Evolutionary conservation across 2,113 vertebrate species (phyloP).

Genomic region (Tyrannus savana): DNA sequence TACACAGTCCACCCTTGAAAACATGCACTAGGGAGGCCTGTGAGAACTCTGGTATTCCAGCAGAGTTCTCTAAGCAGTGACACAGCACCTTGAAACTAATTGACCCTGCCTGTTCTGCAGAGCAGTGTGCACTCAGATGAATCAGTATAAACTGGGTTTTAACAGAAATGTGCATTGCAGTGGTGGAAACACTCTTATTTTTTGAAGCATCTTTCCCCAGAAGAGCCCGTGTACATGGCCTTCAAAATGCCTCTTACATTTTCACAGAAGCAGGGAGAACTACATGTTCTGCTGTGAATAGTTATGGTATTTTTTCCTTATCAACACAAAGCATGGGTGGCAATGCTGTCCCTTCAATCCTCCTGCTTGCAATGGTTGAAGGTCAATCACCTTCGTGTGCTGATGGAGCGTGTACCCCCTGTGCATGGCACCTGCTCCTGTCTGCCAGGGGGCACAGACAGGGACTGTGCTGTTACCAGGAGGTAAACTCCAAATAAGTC

Average conservation of each 20-base stretch:
- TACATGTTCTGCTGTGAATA: background rate
- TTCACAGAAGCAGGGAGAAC: background rate
- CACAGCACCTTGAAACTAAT: background rate
- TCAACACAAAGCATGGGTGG: background rate
- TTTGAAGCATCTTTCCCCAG: background rate
- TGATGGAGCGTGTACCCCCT: background rate
- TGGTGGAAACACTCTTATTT: background rate
- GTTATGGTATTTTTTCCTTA: background rate
- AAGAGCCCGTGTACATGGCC: background rate
- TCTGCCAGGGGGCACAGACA: background rate
- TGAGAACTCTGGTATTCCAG: background rate
- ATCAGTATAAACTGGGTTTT: background rate
- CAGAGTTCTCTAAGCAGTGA: background rate
- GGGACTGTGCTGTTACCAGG: background rate
- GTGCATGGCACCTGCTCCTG: background rate
- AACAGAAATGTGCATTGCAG: background rate
- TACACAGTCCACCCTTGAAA: background rate
- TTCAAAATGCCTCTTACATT: background rate
- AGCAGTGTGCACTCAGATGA: background rate
- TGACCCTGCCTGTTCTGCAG: background rate
- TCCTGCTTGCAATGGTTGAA: background rate
- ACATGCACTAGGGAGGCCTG: background rate
- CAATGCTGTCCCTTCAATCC: background rate
- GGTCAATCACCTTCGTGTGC: background rate
- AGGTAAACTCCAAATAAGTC: background rate